Evolutionary conservation across 2,888 invertebrate species (phyloP), one percentile per base, ranked within the genome.

Genomic region (Hyalella azteca): DNA sequence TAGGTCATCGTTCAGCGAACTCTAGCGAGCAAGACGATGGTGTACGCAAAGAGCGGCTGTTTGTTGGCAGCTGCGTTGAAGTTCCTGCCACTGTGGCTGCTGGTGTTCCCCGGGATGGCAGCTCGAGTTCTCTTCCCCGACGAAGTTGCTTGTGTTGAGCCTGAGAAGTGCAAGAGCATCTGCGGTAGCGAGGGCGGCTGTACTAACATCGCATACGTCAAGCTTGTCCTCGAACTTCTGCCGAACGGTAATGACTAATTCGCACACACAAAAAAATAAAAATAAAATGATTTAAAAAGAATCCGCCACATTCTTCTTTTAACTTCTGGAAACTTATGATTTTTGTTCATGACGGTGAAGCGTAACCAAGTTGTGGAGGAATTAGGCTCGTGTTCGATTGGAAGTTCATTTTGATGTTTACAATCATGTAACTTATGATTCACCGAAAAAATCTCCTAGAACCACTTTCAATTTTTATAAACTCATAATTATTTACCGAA

Each of bases 101-200:
- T 89, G 29, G 88, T 90, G 11, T 86, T 90, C 78, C 89, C 90
- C 0, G 90, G 90, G 29, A 90, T 90, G 90, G 88, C 89, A 32
- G 87, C 89, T 41, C 85, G 90, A 73, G 87, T 90, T 19, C 86
- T 90, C 2, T 90, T 86, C 82, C 87, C 89, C 87, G 89, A 90
- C 83, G 86, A 86, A 32, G 87, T 90, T 22, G 90, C 86, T 0
- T 90, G 90, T 83, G 88, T 87, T 15, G 87, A 87, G 78, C 89
- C 89, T 0, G 87, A 86, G 3, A 83, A 83, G 59, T 90, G 90
- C 82, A 84, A 87, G 76, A 77, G 85, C 36, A 85, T 88, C 3
- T 90, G 90, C 83, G 87, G 87, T 15, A 88, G 87, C 79, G 82
- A 85, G 29, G 84, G 86, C 11, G 89, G 90, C 5, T 90, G 90